Evolutionary conservation across 1,140 invertebrate species (phyloP).

Genomic region (Meloidogyne hapla): DNA sequence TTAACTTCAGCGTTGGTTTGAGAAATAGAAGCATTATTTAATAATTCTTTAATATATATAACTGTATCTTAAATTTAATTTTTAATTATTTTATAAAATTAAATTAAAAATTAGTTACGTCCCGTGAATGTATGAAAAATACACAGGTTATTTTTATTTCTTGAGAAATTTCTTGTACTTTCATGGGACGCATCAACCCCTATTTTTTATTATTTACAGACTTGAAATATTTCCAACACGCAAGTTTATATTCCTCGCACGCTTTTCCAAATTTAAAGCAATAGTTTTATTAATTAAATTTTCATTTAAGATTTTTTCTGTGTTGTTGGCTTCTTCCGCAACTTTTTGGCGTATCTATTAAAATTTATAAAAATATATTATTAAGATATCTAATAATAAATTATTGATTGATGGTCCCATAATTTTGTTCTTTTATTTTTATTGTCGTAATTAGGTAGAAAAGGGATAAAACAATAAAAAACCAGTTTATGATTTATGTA

Average conservation of each 20-base stretch:
- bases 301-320: constrained; percentile 58
- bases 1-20: constrained; percentile 41
- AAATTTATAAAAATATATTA: constrained; percentile 15
- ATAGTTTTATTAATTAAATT: constrained; percentile 57
- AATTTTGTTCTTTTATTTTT: too few relatives aligned
- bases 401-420: too few relatives aligned
- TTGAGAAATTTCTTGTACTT: too few relatives aligned
- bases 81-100: not conserved
- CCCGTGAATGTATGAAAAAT: too few relatives aligned
- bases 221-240: constrained; percentile 44
- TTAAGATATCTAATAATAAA: too few relatives aligned
- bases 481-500: too few relatives aligned
- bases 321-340: constrained; percentile 60
- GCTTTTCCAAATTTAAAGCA: constrained; percentile 49
- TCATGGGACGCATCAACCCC: too few relatives aligned
- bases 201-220: too few relatives aligned
- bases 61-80: constrained; percentile 28
- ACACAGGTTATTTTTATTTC: too few relatives aligned
- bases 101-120: too few relatives aligned
- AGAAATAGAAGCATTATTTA: constrained; percentile 42
- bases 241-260: constrained; percentile 45
- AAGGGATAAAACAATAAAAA: too few relatives aligned
- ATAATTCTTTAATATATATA: constrained; percentile 37
- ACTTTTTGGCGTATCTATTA: constrained; percentile 59
- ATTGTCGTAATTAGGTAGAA: too few relatives aligned